Evolutionary conservation across 2,797 vertebrate genomes (phyloP), one percentile per base, ranked within the genome.

Genomic region (Acanthopagrus latus): DNA sequence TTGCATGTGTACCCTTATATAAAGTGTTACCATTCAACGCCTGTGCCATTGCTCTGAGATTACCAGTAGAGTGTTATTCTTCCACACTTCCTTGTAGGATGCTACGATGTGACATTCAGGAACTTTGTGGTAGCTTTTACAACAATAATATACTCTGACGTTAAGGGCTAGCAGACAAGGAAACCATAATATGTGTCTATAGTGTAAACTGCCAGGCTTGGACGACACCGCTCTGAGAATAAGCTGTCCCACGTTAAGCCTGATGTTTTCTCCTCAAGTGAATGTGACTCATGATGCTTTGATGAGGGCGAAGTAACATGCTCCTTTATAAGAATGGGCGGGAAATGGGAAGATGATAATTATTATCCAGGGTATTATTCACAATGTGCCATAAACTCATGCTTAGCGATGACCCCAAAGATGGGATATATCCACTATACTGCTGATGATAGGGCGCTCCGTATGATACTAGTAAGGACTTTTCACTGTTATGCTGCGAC

Each of bases 341-440:
- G 64, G 13, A 9, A 60, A 71, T 54, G 25, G 79, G 46, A 54
- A 62, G 56, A 60, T 75, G 65, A 69, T 69, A 51, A 83, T 54
- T 74, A 84, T 82, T 86, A 90, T 84, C 82, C 88, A 92, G 89
- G 91, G 87, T 91, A 88, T 90, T 89, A 82, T 87, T 91, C 90
- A 91, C 90, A 77, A 82, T 85, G 89, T 93, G 91, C 93, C 91
- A 91, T 91, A 68, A 84, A 71, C 60, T 82, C 68, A 71, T 81
- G 64, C 78, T 83, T 82, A 79, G 66, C 81, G 69, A 75, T 68
- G 43, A 86, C 78, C 75, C 74, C 86, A 88, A 86, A 86, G 71
- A 84, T 46, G 58, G 85, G 78, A 48, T 75, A 69, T 69, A 69
- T 69, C 79, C 20, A 63, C 55, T 54, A 59, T 38, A 86, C 60